Evolutionary conservation across 2,888 invertebrate genomes (phyloP).

Genomic region (Melanotus villosus): DNA sequence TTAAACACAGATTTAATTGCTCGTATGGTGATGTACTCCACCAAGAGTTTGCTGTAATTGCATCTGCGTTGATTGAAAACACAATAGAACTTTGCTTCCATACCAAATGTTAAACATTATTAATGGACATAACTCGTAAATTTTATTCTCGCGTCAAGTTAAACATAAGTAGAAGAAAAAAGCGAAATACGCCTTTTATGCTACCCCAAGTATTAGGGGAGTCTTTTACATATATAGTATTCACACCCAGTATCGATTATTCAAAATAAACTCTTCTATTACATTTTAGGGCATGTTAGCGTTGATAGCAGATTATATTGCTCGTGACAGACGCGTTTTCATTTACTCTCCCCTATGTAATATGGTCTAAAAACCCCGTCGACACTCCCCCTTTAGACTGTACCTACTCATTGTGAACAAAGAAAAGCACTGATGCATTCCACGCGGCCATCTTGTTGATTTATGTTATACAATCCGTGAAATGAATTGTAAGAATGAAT

Average conservation of each 20-base stretch:
- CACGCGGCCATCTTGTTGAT: constrained; percentile 53
- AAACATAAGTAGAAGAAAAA: constrained; percentile 5
- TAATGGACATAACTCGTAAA: background rate
- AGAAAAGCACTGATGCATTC: constrained; percentile 48
- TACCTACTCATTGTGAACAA: constrained; percentile 52
- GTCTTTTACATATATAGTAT: constrained; percentile 33
- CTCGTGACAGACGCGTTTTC: constrained; percentile 62
- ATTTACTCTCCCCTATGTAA: constrained; percentile 57
- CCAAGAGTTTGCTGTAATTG: constrained; percentile 38
- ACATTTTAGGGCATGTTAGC: constrained; percentile 60
- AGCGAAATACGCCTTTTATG: background rate
- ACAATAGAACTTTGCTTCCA: background rate
- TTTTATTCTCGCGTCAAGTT: constrained; percentile 12
- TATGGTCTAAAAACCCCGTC: constrained; percentile 55
- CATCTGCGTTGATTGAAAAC: constrained; percentile 36
- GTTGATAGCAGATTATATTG: constrained; percentile 63
- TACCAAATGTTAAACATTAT: background rate
- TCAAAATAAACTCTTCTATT: constrained; percentile 58
- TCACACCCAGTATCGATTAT: constrained; percentile 54
- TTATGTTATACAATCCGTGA: constrained; percentile 49
- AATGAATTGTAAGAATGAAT: constrained; percentile 51
- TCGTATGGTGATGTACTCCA: constrained; percentile 39
- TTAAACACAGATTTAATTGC: constrained; percentile 59
- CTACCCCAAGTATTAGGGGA: constrained; percentile 17
- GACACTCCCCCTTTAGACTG: constrained; percentile 54